Evolutionary conservation across 2,113 vertebrate genomes (phyloP).

Genomic region (Ptilorrhoa leucosticta): DNA sequence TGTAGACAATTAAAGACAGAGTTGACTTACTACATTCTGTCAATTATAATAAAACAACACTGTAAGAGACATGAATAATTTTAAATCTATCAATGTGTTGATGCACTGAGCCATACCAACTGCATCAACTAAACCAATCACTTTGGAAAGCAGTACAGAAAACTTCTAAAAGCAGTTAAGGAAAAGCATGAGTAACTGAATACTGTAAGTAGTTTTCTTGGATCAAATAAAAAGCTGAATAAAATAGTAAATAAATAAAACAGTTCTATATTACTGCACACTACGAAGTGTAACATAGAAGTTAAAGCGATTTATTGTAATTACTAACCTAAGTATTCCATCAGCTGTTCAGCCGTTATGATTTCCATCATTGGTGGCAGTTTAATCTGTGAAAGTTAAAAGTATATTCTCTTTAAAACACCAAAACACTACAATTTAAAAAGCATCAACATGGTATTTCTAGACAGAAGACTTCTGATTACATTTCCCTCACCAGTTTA

Average conservation of each 20-base stretch:
- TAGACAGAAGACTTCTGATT: not conserved
- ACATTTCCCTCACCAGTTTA: not conserved
- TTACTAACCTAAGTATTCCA: conserved; percentile 97
- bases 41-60: not conserved
- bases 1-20: not conserved
- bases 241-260: not conserved
- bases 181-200: not conserved
- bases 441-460: not conserved
- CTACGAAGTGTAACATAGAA: not conserved
- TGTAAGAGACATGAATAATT: not conserved
- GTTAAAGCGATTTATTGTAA: not conserved
- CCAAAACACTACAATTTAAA: not conserved
- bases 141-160: not conserved
- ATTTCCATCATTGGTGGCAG: conserved; percentile 99
- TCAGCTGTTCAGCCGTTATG: conserved; percentile 96
- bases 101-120: not conserved
- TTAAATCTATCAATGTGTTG: not conserved
- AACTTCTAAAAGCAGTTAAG: not conserved
- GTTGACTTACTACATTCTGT: not conserved
- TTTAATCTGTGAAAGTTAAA: conserved; percentile 85
- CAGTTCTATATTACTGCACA: not conserved
- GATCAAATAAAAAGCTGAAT: not conserved
- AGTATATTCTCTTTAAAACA: not conserved
- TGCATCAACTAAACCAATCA: not conserved
- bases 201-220: not conserved